phyloP scores from a whole-genome alignment of 2,797 vertebrate genomes.

The Neostethus bicornis region DNA sequence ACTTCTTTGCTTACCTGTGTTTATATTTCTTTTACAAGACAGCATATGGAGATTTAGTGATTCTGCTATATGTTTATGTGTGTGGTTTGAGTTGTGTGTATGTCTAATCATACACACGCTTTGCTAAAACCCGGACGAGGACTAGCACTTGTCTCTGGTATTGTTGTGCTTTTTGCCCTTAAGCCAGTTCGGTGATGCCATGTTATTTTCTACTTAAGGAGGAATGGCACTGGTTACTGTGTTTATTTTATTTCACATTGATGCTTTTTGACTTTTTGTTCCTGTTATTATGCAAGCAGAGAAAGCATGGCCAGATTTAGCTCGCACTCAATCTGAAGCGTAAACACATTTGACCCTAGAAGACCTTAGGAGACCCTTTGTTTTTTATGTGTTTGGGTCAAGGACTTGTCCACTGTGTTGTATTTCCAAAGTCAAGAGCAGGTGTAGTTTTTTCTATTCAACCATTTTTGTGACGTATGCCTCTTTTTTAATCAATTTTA shows the following conservation, averaged over 20 bases:
- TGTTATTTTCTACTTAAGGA: conserved; percentile 63
- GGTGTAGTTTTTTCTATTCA: conserved; percentile 42
- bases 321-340: conserved; percentile 20
- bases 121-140: conserved; percentile 24
- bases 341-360: conserved; percentile 25
- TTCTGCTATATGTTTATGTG: conserved; percentile 35
- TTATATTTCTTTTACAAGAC: conserved; percentile 8
- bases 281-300: conserved; percentile 46
- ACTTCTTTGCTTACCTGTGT: conserved; percentile 14
- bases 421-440: conserved; percentile 19
- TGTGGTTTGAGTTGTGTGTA: conserved; percentile 20
- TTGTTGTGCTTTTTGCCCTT: conserved; percentile 22
- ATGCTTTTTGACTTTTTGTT: conserved; percentile 35
- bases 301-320: conserved; percentile 45
- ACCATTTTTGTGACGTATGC: conserved; percentile 28
- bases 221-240: conserved; percentile 37
- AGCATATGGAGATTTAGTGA: conserved; percentile 7
- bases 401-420: conserved; percentile 11
- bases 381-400: conserved; percentile 15
- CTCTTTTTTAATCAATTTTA: conserved; percentile 36
- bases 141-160: conserved; percentile 19
- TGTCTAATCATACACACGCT: conserved; percentile 11
- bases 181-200: conserved; percentile 36
- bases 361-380: conserved; percentile 13
- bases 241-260: conserved; percentile 34